Base-by-base conservation (phyloP, 2,888 invertebrate genomes). In the Nycteola revayana region DNA sequence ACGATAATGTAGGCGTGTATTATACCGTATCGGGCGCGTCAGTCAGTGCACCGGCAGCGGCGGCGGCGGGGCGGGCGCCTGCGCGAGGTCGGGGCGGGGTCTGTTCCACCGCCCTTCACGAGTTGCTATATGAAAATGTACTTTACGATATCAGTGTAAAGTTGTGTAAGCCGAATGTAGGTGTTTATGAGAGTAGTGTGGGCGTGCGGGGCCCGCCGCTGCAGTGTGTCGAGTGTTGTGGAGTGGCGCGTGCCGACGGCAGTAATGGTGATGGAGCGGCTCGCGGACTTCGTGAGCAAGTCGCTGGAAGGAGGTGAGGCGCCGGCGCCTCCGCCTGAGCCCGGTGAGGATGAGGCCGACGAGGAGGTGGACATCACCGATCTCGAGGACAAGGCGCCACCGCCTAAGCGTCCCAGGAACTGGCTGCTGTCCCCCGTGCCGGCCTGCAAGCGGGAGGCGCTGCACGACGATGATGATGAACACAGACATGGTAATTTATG, bases 231-330 rank as follows among this genome's bases (percentile, higher is more conserved):
- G 61, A 57, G 68, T 75, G 66, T 75, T 67, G 71, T 61, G 74
- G 74, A 66, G 80, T 70, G 67, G 82, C 79, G 81, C 69, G 76
- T 65, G 61, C 73, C 56, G 60, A 68, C 74, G 75, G 73, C 85
- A 86, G 85, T 87, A 78, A 87, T 88, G 88, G 83, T 87, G 81
- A 96, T 96, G 96, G 96, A 96, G 90, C 95, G 96, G 90, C 91
- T 96, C 81, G 94, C 96, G 71, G 95, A 95, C 90, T 96, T 96
- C 90, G 96, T 96, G 73, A 95, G 95, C 66, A 95, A 95, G 87
- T 95, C 95, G 45, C 94, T 96, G 82, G 94, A 94, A 73, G 92
- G 91, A 55, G 72, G 90, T 77, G 86, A 85, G 58, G 79, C 80
- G 37, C 87, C 87, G 32, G 82, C 84, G 59, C 82, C 87, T 40